Evolutionary conservation across 2,113 vertebrate species (phyloP).

Genomic region (Callaeas wilsoni): DNA sequence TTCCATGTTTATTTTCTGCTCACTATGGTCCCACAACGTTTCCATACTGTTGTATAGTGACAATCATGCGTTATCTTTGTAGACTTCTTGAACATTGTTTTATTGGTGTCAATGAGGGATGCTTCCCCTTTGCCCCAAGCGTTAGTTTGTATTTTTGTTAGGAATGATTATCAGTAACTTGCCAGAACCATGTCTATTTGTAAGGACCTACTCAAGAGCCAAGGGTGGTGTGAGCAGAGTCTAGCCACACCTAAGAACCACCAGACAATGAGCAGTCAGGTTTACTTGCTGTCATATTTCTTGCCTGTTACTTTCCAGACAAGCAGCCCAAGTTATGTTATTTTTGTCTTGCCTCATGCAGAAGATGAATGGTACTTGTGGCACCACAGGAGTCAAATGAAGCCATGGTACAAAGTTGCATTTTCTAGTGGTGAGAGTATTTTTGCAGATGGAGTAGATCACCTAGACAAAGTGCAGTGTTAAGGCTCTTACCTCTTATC

Average conservation of each 20-base stretch:
- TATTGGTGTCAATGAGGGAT: neutral
- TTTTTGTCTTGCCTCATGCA: neutral
- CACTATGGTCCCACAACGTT: rapidly evolving
- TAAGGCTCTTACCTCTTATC: neutral
- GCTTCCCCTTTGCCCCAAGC: neutral
- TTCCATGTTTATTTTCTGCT: neutral
- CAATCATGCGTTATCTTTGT: neutral
- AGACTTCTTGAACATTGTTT: neutral
- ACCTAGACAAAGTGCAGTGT: neutral
- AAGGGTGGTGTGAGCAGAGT: neutral
- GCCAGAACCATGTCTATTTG: neutral
- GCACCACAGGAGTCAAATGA: neutral
- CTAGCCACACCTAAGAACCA: neutral
- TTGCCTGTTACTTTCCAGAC: neutral
- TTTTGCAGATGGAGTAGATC: neutral
- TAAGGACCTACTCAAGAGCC: neutral
- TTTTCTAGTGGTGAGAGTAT: neutral
- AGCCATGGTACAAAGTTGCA: neutral
- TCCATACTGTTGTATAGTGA: rapidly evolving
- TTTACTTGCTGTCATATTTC: neutral
- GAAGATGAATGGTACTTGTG: neutral
- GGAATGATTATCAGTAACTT: neutral
- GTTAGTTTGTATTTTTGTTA: neutral
- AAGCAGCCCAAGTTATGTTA: neutral
- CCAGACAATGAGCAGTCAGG: neutral